Evolutionary conservation across 2,113 vertebrate species (phyloP).

Genomic region (Galbula dea): DNA sequence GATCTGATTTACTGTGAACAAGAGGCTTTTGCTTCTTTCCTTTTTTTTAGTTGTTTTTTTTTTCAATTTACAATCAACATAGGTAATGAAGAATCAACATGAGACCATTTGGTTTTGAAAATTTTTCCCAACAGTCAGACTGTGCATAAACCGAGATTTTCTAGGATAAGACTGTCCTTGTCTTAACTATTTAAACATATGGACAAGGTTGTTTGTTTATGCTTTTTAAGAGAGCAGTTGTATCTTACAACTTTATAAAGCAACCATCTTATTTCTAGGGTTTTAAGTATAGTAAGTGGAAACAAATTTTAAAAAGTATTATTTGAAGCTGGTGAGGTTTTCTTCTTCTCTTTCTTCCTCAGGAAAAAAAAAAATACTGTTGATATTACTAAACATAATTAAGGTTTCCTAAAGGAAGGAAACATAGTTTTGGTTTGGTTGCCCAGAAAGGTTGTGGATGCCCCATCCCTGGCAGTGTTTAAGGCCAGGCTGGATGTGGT

Average conservation of each 20-base stretch:
- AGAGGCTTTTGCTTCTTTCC: neutral
- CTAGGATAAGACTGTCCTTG: neutral
- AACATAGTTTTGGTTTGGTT: no score
- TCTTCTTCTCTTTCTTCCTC: neutral
- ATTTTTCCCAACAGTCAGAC: neutral
- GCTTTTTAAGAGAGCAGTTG: neutral
- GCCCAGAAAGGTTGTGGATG: no score
- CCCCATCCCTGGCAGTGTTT: no score
- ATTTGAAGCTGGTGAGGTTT: neutral
- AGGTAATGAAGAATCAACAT: neutral
- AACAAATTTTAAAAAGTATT: neutral
- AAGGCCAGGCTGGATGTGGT: no score
- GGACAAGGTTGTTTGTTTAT: neutral
- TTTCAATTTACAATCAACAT: neutral
- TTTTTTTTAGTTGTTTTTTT: accelerated
- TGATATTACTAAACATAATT: neutral
- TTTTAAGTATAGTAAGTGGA: neutral
- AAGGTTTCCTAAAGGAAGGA: neutral
- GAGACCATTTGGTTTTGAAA: neutral
- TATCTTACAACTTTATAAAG: neutral
- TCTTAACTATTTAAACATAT: neutral
- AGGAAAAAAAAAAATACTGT: neutral
- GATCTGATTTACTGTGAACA: conserved; percentile 3
- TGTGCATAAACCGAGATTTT: neutral
- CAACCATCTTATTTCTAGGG: neutral